Percentiles rank a stretch among this genome's conserved stretches.
Conservation (phyloP, 2,797 vertebrate genomes). For the Pangasius djambal region DNA sequence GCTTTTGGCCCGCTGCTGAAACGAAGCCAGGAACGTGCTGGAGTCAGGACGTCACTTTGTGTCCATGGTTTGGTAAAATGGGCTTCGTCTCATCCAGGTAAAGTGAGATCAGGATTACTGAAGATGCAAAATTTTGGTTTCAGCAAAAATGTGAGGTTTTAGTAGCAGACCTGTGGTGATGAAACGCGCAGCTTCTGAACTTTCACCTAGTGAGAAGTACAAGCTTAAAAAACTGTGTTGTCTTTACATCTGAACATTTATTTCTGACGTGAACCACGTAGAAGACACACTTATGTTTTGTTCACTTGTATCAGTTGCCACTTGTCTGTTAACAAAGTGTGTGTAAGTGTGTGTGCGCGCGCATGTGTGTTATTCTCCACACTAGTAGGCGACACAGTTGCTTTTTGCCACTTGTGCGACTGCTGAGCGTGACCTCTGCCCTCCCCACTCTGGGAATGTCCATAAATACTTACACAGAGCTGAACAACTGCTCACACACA, state of each 20-base stretch:
- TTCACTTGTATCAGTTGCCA: neutral
- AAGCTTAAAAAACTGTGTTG: neutral
- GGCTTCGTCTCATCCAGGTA: neutral
- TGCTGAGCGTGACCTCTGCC: constrained; percentile 72
- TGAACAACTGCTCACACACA: constrained; percentile 23
- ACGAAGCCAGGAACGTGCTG: neutral
- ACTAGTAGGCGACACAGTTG: constrained; percentile 23
- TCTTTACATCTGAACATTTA: neutral
- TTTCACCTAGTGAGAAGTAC: neutral
- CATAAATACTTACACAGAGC: constrained; percentile 52
- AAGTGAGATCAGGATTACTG: neutral
- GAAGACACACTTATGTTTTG: neutral
- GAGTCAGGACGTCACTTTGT: neutral
- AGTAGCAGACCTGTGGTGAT: neutral
- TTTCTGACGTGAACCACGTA: neutral
- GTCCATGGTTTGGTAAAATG: neutral
- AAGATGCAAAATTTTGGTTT: neutral
- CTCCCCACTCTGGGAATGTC: constrained; percentile 61
- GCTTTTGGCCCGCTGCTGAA: neutral
- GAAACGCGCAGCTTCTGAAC: neutral
- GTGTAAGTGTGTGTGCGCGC: neutral
- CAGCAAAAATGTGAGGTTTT: neutral
- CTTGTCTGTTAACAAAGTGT: neutral
- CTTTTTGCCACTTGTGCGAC: constrained; percentile 67
- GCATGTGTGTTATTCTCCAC: neutral